Evolutionary conservation across 2,797 vertebrate species (phyloP).

Genomic region (Hoplostethus mediterraneus): DNA sequence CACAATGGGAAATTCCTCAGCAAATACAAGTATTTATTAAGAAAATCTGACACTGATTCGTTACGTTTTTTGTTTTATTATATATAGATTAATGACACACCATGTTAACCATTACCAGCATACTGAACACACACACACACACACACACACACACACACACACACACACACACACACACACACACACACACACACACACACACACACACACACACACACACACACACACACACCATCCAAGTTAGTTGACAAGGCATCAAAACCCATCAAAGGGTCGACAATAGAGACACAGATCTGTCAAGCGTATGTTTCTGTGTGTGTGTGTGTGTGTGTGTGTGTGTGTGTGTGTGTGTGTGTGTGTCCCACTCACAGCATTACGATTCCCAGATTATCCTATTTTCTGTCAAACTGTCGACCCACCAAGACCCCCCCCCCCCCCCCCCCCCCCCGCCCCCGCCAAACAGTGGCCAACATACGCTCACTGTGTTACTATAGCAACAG

Average conservation of each 20-base stretch:
- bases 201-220: no score
- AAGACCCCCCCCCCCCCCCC: neutral
- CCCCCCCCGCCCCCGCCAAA: conserved; percentile 12
- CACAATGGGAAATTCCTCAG: no score
- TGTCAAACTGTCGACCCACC: conserved; percentile 44
- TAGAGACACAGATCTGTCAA: neutral
- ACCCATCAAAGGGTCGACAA: conserved; percentile 28
- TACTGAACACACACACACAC: no score
- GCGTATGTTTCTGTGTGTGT: neutral
- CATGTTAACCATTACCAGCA: no score
- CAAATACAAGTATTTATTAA: neutral
- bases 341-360: neutral
- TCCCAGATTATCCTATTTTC: conserved; percentile 48
- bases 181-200: no score
- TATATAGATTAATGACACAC: neutral
- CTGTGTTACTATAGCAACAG: conserved; percentile 61
- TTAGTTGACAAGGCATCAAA: conserved; percentile 11
- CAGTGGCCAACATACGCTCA: conserved; percentile 14
- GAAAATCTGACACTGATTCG: neutral
- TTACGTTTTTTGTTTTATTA: neutral
- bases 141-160: no score
- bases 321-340: conserved; percentile 10
- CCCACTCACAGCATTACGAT: conserved; percentile 19
- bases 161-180: neutral
- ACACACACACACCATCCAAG: neutral